A percentile compares a stretch with the other conserved stretches of the same genome.
Conservation (phyloP, 2,113 vertebrate species). For the Petrocephalus zakoni region DNA sequence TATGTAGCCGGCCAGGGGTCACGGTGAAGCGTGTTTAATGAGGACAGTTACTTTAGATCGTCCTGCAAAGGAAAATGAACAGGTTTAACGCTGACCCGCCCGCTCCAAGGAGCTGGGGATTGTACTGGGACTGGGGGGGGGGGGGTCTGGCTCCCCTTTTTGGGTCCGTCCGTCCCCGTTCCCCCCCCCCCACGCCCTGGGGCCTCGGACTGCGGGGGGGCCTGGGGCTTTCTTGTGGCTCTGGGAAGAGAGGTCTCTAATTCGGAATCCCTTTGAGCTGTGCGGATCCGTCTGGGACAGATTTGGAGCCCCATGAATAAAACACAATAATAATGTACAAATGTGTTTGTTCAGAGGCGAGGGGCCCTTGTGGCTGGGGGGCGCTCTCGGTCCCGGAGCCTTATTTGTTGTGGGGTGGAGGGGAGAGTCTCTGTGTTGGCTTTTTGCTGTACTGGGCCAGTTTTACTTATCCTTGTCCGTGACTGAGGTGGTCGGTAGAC, state of each 20-base stretch:
- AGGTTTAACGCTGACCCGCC: not conserved
- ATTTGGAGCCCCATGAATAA: slow-evolving; percentile 28
- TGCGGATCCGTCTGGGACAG: slow-evolving; percentile 37
- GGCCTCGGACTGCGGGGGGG: not conserved
- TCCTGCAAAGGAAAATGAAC: not conserved
- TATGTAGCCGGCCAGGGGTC: not conserved
- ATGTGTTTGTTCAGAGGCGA: slow-evolving; percentile 41
- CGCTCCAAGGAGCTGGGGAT: not conserved
- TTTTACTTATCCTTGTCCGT: not conserved
- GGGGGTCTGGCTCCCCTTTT: not conserved
- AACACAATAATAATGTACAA: slow-evolving; percentile 39
- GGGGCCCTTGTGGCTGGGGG: slow-evolving; percentile 13
- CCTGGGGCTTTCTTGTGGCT: slow-evolving; percentile 32
- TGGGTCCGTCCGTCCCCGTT: not conserved
- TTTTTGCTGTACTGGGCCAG: not conserved
- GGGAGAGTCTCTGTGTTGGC: not conserved
- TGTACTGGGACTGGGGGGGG: not conserved
- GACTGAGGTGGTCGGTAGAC: not conserved
- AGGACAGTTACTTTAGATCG: not conserved
- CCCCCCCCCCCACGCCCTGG: not conserved
- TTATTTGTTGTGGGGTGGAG: not conserved
- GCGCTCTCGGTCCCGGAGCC: no score
- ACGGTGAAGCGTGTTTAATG: not conserved
- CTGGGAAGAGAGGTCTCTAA: slow-evolving; percentile 28
- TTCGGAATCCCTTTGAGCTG: slow-evolving; percentile 26